These are phyloP conservation scores for Drosophila borealis DNA, from an alignment of 2,888 invertebrate genomes.

Conservation along the genomic window DNA sequence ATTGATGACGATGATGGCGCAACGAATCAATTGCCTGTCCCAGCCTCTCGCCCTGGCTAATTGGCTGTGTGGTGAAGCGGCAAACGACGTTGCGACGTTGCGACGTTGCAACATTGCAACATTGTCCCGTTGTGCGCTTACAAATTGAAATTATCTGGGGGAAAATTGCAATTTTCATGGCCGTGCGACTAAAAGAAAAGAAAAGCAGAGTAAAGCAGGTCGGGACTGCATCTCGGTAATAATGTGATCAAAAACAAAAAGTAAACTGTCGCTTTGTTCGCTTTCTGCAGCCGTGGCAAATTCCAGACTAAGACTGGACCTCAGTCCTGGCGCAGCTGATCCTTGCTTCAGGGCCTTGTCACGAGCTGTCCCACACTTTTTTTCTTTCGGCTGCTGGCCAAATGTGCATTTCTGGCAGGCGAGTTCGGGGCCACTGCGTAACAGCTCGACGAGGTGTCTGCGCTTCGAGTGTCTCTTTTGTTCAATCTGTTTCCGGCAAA, in stretches of 20 bases:
- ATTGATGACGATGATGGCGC: slow-evolving; percentile 49
- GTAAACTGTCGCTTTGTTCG: slow-evolving; percentile 10
- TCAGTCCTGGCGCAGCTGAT: not conserved
- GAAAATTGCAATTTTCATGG: slow-evolving; percentile 73
- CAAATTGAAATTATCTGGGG: slow-evolving; percentile 68
- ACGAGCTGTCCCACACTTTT: slow-evolving; percentile 6
- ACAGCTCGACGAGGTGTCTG: slow-evolving; percentile 20
- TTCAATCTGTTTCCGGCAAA: slow-evolving; percentile 65
- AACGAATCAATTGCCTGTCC: slow-evolving; percentile 70
- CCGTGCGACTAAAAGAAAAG: slow-evolving; percentile 11
- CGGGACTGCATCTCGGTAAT: slow-evolving; percentile 44
- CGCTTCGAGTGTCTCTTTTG: slow-evolving; percentile 53
- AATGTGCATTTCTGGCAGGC: not conserved
- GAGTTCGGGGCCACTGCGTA: not conserved
- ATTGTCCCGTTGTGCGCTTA: slow-evolving; percentile 41
- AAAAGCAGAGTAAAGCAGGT: slow-evolving; percentile 6
- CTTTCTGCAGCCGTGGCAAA: slow-evolving; percentile 24
- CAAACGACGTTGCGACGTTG: not conserved
- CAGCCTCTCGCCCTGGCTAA: slow-evolving; percentile 1
- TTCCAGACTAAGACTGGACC: slow-evolving; percentile 3
- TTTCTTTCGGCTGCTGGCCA: not conserved
- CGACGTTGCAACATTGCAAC: slow-evolving; percentile 33
- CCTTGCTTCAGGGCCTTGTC: slow-evolving; percentile 13
- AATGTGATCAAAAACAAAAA: slow-evolving; percentile 61
- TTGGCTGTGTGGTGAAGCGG: slow-evolving; percentile 5